A percentile compares a stretch with the other conserved stretches of the same genome.
These are phyloP conservation scores for Phoenicopterus ruber DNA, from an alignment of 2,113 vertebrate genomes.

Conservation along the genomic window DNA sequence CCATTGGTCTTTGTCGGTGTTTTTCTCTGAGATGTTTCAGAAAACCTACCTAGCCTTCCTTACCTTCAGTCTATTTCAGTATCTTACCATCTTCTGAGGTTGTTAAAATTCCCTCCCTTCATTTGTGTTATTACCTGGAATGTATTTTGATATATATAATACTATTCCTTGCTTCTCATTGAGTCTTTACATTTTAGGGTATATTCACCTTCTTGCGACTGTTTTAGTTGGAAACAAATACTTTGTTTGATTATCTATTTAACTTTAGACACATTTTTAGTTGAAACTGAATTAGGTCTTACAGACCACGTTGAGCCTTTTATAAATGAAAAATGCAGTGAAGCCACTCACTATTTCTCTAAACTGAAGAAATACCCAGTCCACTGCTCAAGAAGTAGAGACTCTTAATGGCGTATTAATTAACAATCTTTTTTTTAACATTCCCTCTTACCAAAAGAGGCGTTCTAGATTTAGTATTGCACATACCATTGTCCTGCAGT, in stretches of 20 bases:
- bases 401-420: neutral
- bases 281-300: neutral
- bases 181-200: neutral
- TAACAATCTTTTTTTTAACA: neutral
- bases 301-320: neutral
- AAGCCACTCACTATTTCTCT: neutral
- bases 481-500: neutral
- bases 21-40: neutral
- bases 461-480: neutral
- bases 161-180: neutral
- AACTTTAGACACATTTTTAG: neutral
- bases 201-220: neutral
- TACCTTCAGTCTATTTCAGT: constrained; percentile 24
- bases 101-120: constrained; percentile 40
- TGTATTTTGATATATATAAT: constrained; percentile 1
- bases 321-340: neutral
- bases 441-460: neutral
- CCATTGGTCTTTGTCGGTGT: neutral
- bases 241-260: neutral
- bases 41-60: neutral
- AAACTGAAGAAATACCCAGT: neutral
- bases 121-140: constrained; percentile 17
- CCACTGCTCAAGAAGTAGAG: neutral
- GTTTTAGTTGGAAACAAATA: neutral
- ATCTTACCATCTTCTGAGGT: neutral